A percentile compares a stretch with the other conserved stretches of the same genome.
phyloP scores from a whole-genome alignment of 2,797 vertebrate species.

The Silurus lanzhouensis region DNA sequence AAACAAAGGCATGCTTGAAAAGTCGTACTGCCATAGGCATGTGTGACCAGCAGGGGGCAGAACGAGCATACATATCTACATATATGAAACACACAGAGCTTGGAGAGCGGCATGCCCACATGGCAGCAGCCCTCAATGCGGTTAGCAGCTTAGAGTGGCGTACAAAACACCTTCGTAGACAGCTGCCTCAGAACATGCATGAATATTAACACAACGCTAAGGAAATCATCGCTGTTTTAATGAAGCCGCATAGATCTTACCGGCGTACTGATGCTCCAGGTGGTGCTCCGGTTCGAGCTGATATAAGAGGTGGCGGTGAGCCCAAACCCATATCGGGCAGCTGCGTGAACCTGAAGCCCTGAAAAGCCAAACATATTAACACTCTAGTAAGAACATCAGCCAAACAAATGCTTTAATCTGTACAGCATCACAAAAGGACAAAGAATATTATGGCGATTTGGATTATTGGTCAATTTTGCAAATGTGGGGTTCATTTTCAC shows the following conservation, averaged over 20 bases:
- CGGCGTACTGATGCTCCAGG: conserved; percentile 88
- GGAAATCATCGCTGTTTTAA: conserved; percentile 27
- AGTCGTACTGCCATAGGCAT: not conserved
- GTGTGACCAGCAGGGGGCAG: conserved; percentile 61
- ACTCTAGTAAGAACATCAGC: conserved; percentile 18
- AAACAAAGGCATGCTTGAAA: not conserved
- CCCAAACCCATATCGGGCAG: conserved; percentile 97
- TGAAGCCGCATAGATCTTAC: conserved; percentile 70
- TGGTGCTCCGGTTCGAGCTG: conserved; percentile 88
- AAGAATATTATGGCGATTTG: conserved; percentile 11
- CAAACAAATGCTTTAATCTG: not conserved
- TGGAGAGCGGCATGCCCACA: conserved; percentile 9
- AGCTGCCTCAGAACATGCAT: conserved; percentile 31
- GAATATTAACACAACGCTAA: conserved; percentile 34
- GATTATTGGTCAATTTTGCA: conserved; percentile 7
- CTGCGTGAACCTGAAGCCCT: conserved; percentile 98
- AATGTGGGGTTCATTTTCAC: not conserved
- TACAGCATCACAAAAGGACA: not conserved
- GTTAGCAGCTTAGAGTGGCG: conserved; percentile 40
- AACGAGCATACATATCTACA: not conserved
- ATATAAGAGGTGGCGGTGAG: conserved; percentile 90
- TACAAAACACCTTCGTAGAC: conserved; percentile 29
- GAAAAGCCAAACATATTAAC: conserved; percentile 48
- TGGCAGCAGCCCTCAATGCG: conserved; percentile 13
- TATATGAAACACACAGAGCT: not conserved